Evolutionary conservation across 2,888 invertebrate genomes (phyloP), one percentile per base, ranked within the genome.

Genomic region (Netelia melanura): DNA sequence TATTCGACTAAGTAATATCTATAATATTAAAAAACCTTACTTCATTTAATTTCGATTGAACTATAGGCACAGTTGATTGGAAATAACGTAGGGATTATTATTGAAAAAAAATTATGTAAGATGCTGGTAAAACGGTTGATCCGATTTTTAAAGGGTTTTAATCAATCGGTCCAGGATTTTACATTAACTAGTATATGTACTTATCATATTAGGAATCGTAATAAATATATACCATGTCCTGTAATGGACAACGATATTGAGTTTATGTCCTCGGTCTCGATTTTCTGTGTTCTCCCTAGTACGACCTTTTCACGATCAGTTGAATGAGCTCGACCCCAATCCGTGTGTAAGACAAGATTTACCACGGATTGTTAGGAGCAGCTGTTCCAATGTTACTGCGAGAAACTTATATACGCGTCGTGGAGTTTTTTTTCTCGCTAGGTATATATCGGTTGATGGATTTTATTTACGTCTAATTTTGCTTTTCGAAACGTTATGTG

Each of bases 311-410:
- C 64, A 79, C 54, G 80, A 56, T 58, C 74, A 44, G 65, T 44
- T 61, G 62, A 75, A 75, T 21, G 54, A 23, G 14, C 56, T 44
- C 64, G 68, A 79, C 83, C 83, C 70, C 72, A 52, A 80, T 71
- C 68, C 56, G 44, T 14, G 48, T 21, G 21, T 74, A 64, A 52
- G 52, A 54, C 52, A 54, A 52, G 64, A 68, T 23, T 78, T 67
- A 25, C 23, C 44, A 70, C 17, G 56, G 56, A 79, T 78, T 68
- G 43, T 78, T 17, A 48, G 21, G 65, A 54, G 72, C 82, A 77
- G 82, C 75, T 65, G 75, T 52, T 48, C 52, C 68, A 25, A 14
- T 25, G 23, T 48, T 17, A 21, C 25, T 44, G 11, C 56, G 11
- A 56, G 58, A 23, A 44, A 23, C 72, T 38, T 56, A 38, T n/a